Conservation (phyloP, 2,113 vertebrate genomes). For the Eolophus roseicapilla region DNA sequence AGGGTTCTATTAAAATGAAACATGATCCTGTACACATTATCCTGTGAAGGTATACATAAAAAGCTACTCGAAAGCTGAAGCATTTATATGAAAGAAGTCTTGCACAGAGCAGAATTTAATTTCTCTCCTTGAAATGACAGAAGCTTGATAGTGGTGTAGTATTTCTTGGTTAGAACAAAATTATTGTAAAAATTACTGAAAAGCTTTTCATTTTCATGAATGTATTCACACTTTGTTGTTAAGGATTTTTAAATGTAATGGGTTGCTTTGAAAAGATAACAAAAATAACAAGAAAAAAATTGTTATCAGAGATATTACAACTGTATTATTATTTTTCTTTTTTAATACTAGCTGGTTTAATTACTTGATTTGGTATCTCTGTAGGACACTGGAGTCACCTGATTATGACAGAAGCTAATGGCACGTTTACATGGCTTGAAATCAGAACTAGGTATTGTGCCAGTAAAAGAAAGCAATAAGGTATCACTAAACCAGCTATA, state of each 20-base stretch:
- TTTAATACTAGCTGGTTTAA: neutral
- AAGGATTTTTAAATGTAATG: neutral
- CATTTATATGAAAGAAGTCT: neutral
- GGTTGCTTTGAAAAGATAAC: neutral
- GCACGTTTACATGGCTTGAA: neutral
- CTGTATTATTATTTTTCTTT: neutral
- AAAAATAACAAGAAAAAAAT: neutral
- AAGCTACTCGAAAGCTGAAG: neutral
- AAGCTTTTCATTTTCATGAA: conserved; percentile 15
- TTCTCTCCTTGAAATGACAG: neutral
- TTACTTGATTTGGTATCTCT: neutral
- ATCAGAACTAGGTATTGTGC: neutral
- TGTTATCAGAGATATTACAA: neutral
- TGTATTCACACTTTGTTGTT: neutral
- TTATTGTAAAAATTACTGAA: neutral
- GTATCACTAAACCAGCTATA: neutral
- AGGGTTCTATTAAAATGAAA: conserved; percentile 10
- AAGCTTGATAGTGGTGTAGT: neutral
- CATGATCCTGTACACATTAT: neutral
- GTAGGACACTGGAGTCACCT: neutral
- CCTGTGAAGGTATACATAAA: neutral
- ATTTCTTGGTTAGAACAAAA: neutral
- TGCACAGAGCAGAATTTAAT: neutral
- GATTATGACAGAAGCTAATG: neutral
- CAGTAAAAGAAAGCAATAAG: neutral